Base-by-base conservation (phyloP, 1,140 invertebrate genomes). In the Saxidomus purpurata region DNA sequence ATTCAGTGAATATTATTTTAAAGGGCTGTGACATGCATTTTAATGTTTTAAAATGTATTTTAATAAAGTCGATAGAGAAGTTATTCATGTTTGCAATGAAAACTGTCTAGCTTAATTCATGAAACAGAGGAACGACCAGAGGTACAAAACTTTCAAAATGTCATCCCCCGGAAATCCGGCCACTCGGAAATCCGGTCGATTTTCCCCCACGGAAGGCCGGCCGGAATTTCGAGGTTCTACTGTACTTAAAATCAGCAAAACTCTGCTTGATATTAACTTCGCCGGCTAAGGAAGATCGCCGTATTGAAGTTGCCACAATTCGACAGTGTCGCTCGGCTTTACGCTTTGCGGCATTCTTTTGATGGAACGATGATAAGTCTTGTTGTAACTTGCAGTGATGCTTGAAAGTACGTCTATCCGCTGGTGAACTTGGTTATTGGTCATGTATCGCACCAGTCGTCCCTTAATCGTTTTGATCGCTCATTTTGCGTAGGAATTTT, bases 401-500 rank as follows among this genome's bases (percentile, higher is more conserved):
- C 59, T 15, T 4, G 71, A 67, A 25, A 90, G 43, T 11, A 83
- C 36, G 34, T 81, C 31, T 34, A 81, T 61, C 81, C 79, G 61
- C 19, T n/a, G n/a, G n/a, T 81, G 79, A 3, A 0, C 36, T 81
- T 81, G 79, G 2, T 81, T 6, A 6, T 28, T 11, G 11, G 79
- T 61, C 79, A 81, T 87, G 55, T 90, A 83, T 25, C 84, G 61
- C 31, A 28, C 52, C 25, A 90, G 34, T 63, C 55, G 61, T 17
- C 19, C 22, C 71, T 90, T 90, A 25, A 87, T 69, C 11, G 83
- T 76, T 81, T 90, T 86, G n/a, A 90, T 80, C 11, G 76, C 76
- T 55, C 82, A 25, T 74, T 90, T 83, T 0, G 61, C 89, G 38
- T 87, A 87, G 8, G 83, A 80, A 43, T 36, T 77, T 52, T 63